A percentile compares a stretch with the other conserved stretches of the same genome.
Conservation (phyloP, 2,113 vertebrate species). For the Cottus gobio region DNA sequence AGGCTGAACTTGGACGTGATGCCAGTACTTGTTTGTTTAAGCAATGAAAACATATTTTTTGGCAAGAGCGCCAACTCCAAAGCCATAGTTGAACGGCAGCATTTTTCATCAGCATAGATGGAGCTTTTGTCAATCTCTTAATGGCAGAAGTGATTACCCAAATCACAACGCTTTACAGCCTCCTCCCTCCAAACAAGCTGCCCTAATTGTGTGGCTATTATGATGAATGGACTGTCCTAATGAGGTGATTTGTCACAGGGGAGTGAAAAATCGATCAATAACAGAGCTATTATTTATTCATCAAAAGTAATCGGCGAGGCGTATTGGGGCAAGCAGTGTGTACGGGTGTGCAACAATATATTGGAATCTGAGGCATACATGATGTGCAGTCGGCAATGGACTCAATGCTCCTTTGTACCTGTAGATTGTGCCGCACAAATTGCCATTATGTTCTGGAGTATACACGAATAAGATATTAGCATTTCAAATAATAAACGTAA, state of each 20-base stretch:
- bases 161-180: constrained; percentile 67
- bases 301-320: constrained; percentile 64
- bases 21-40: background rate
- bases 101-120: constrained; percentile 30
- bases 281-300: constrained; percentile 73
- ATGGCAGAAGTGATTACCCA: constrained; percentile 69
- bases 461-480: background rate
- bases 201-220: constrained; percentile 70
- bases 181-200: constrained; percentile 69
- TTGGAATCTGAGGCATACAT: constrained; percentile 14
- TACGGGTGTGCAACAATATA: constrained; percentile 35
- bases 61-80: background rate
- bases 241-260: constrained; percentile 74
- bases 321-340: constrained; percentile 35
- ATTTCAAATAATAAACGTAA: background rate
- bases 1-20: background rate
- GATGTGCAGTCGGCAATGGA: background rate
- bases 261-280: constrained; percentile 75
- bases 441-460: background rate
- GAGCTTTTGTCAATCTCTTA: constrained; percentile 62
- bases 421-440: background rate
- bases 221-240: constrained; percentile 75
- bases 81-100: constrained; percentile 7
- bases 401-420: constrained; percentile 1
- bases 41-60: constrained; percentile 15